These are phyloP conservation scores for Epicauta chinensis DNA, from an alignment of 1,140 invertebrate species.

Conservation along the genomic window DNA sequence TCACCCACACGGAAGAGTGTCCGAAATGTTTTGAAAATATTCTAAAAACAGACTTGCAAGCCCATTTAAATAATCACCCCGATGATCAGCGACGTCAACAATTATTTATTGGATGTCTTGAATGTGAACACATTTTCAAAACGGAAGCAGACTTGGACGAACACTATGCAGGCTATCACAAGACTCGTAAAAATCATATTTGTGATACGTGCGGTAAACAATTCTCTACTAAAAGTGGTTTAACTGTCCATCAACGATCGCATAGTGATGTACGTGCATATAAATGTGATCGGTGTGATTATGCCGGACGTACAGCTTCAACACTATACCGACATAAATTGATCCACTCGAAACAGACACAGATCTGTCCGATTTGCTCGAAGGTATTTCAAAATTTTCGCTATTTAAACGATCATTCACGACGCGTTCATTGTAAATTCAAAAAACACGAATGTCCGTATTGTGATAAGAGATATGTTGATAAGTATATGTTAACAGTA, in stretches of 20 bases:
- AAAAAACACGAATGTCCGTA: conserved; percentile 31
- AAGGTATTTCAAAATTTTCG: conserved; percentile 32
- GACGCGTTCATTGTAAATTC: conserved; percentile 23
- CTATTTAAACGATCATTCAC: conserved; percentile 30
- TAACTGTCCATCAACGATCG: conserved; percentile 67
- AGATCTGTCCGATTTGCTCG: conserved; percentile 31
- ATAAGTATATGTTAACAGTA: conserved; percentile 29
- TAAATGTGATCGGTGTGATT: conserved; percentile 49
- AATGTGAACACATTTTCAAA: conserved; percentile 23
- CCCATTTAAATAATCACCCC: conserved; percentile 30
- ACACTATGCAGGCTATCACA: conserved; percentile 27
- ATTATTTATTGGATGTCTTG: conserved; percentile 24
- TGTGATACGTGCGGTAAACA: conserved; percentile 50
- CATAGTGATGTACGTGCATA: conserved; percentile 64
- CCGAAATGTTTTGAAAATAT: conserved; percentile 25
- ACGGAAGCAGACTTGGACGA: conserved; percentile 15
- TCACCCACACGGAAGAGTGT: conserved; percentile 25
- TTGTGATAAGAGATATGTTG: conserved; percentile 30
- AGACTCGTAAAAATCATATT: conserved; percentile 23
- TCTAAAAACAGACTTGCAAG: conserved; percentile 26
- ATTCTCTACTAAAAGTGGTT: conserved; percentile 47
- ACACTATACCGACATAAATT: conserved; percentile 31
- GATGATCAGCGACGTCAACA: conserved; percentile 1
- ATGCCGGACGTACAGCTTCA: conserved; percentile 36
- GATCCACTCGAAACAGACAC: conserved; percentile 26